Conservation (phyloP, 2,888 invertebrate genomes). For the Plebejus argus region DNA sequence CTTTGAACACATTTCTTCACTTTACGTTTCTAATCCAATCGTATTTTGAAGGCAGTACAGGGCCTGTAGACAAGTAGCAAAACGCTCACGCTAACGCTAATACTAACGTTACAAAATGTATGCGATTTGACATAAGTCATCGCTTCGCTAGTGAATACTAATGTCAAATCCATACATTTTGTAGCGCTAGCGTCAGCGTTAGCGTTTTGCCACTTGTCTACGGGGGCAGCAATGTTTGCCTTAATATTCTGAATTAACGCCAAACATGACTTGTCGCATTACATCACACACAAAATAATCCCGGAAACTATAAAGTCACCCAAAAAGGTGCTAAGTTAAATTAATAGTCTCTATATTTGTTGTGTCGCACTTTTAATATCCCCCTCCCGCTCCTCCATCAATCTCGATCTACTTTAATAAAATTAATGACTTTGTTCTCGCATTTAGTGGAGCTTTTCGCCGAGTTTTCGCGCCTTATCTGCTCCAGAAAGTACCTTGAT, state of each 20-base stretch:
- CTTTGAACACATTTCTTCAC: too few relatives aligned
- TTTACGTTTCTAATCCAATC: too few relatives aligned
- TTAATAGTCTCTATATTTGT: conserved; percentile 24
- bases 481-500: conserved; percentile 43
- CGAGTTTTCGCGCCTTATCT: conserved; percentile 39
- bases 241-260: not conserved
- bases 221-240: not conserved
- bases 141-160: too few relatives aligned
- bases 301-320: not conserved
- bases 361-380: conserved; percentile 38
- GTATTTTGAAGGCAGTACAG: too few relatives aligned
- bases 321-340: conserved; percentile 13
- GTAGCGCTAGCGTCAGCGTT: too few relatives aligned
- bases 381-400: conserved; percentile 49
- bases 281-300: not conserved
- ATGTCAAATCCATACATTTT: too few relatives aligned
- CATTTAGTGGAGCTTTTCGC: conserved; percentile 47
- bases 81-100: too few relatives aligned
- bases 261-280: not conserved
- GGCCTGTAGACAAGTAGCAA: too few relatives aligned
- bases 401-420: conserved; percentile 66
- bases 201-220: too few relatives aligned
- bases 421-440: conserved; percentile 61
- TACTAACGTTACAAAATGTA: too few relatives aligned
- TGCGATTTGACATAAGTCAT: too few relatives aligned